A percentile compares a stretch with the other conserved stretches of the same genome.
phyloP scores from a whole-genome alignment of 2,113 vertebrate species.

The Mormyrus lacerda region DNA sequence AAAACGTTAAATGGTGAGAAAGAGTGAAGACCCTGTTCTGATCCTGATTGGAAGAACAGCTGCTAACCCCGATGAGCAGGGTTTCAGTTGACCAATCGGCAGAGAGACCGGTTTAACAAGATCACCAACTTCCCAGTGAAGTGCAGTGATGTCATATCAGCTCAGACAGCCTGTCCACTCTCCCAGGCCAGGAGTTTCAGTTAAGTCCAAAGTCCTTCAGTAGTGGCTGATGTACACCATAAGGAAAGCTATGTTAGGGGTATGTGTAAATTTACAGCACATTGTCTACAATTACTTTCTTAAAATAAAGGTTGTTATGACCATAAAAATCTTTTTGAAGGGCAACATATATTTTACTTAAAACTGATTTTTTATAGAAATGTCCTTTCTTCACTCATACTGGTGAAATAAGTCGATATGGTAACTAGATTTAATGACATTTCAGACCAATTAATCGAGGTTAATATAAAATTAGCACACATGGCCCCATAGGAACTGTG shows the following conservation, averaged over 20 bases:
- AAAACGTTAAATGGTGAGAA: not conserved
- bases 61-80: not conserved
- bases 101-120: not conserved
- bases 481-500: not conserved
- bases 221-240: not conserved
- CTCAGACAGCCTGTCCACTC: not conserved
- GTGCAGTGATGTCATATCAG: not conserved
- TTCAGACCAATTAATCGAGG: not conserved
- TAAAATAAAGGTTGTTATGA: not conserved
- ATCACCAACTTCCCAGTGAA: not conserved
- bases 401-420: not conserved
- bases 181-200: not conserved
- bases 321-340: not conserved
- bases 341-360: not conserved
- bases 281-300: not conserved
- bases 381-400: not conserved
- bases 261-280: not conserved
- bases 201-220: not conserved
- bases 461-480: not conserved
- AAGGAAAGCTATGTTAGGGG: not conserved
- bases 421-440: not conserved
- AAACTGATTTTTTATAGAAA: not conserved
- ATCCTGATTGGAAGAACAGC: slow-evolving; percentile 4
- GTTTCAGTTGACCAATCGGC: not conserved
- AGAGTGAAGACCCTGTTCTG: not conserved